Base-by-base conservation (phyloP, 35 echinoderm and acorn worm species). In the Heliocidaris erythrogramma region DNA sequence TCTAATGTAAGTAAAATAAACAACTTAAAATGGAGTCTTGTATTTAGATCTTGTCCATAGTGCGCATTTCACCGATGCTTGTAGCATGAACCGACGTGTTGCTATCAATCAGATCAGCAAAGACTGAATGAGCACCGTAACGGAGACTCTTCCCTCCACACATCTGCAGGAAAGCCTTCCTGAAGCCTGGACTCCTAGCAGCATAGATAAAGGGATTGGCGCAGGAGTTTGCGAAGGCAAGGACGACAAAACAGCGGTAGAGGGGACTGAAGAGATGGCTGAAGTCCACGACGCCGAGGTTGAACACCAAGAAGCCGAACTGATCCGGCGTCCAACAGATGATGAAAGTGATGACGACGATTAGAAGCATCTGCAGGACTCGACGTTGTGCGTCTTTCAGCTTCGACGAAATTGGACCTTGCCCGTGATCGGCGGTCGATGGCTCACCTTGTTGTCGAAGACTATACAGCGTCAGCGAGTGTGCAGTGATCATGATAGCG, bases 191-290 rank as follows among this genome's bases (percentile, higher is more conserved):
- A 49, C 94, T 95, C 24, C 94, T 94, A 27, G 88, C 94, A 24
- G 94, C 93, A 61, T 96, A 96, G 94, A 96, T 96, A 69, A 96
- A 96, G 59, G 96, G 96, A 93, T 96, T 96, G n/a, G 94, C 94
- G 60, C 94, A 95, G 3, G 96, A 96, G 86, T 96, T 96, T 21
- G 94, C 88, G n/a, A 96, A 96, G 11, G 94, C 94, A 27, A 96
- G 78, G 12, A 95, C 48, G 30, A 96, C 88, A 90, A 96, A 95
- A 32, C 86, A 32, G 11, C 65, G 90, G 88, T 93, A 94, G 11
- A 95, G 49, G 88, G 95, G 85, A 47, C 94, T 86, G 65, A 32
- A 95, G 30, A 96, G 90, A 86, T 94, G 90, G 12, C 18, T 49
- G 16, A n/a, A 10, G 12, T 93, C 48, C 0, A 96, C 60, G 16